Conservation (phyloP, 2,888 invertebrate genomes). For the Torymus texanus region DNA sequence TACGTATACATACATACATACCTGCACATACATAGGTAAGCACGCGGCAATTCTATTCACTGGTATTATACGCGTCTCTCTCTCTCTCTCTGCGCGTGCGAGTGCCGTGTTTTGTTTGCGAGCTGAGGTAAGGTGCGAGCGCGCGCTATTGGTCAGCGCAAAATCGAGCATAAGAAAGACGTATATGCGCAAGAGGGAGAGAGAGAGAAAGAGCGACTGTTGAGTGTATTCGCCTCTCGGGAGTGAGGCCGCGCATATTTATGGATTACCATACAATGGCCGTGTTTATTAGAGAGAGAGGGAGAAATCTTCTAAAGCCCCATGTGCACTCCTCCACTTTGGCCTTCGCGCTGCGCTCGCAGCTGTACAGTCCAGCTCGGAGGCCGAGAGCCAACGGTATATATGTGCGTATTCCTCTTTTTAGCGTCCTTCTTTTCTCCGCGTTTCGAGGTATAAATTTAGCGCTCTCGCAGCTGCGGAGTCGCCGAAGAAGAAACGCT, state of each 20-base stretch:
- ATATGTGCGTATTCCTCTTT: neutral
- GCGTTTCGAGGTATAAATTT: constrained; percentile 30
- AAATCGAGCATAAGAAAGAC: constrained; percentile 15
- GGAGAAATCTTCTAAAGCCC: constrained; percentile 19
- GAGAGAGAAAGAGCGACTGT: constrained; percentile 43
- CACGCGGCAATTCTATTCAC: constrained; percentile 38
- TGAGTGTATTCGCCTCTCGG: constrained; percentile 34
- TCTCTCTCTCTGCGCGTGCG: neutral
- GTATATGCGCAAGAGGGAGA: neutral
- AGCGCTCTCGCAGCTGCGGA: constrained; percentile 39
- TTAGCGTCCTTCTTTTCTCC: neutral
- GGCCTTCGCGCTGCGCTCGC: constrained; percentile 42
- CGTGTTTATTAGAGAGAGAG: constrained; percentile 67
- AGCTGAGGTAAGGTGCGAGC: constrained; percentile 6
- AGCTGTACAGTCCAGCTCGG: too few species aligned
- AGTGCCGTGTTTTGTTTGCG: neutral
- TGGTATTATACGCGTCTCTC: neutral
- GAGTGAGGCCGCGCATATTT: constrained; percentile 60
- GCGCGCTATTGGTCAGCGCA: neutral
- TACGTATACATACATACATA: neutral
- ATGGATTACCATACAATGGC: constrained; percentile 70
- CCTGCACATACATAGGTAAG: neutral
- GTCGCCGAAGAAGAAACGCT: neutral
- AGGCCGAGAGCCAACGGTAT: constrained; percentile 1
- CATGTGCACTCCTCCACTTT: constrained; percentile 52